Conservation (phyloP, 2,113 vertebrate species). For the Nicator chloris region DNA sequence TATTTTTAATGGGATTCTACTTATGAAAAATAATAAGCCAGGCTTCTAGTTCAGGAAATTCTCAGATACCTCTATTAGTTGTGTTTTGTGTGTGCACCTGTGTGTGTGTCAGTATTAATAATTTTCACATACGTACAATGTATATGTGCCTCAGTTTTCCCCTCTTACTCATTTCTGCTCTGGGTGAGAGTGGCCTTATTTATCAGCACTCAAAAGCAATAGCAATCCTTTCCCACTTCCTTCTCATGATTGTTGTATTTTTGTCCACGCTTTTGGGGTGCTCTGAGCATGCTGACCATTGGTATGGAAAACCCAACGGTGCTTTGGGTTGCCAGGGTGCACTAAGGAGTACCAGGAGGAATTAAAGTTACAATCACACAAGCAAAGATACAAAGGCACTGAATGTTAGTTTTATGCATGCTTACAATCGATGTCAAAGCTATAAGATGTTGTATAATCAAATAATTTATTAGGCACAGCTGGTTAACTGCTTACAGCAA, state of each 20-base stretch:
- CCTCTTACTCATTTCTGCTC: background rate
- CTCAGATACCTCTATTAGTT: background rate
- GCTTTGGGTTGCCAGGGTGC: background rate
- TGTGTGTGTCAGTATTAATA: too few relatives aligned
- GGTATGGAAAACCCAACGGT: background rate
- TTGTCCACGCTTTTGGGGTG: background rate
- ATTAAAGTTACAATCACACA: background rate
- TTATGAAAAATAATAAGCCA: background rate
- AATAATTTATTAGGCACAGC: conserved; percentile 76
- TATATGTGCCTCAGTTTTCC: background rate
- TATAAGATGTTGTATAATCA: conserved; percentile 58
- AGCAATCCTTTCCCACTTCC: background rate
- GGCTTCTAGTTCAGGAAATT: background rate
- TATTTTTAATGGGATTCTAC: background rate
- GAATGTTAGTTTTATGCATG: conserved; percentile 32
- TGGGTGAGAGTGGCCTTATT: background rate
- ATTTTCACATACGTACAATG: too few relatives aligned
- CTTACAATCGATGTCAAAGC: conserved; percentile 45
- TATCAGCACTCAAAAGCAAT: background rate
- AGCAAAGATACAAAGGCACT: background rate
- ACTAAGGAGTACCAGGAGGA: background rate
- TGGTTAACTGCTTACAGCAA: conserved; percentile 71
- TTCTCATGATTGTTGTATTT: background rate
- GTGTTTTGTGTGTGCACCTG: background rate
- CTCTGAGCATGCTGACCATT: background rate